Conservation (phyloP, 1,140 invertebrate genomes). For the Ceratina japonica region DNA sequence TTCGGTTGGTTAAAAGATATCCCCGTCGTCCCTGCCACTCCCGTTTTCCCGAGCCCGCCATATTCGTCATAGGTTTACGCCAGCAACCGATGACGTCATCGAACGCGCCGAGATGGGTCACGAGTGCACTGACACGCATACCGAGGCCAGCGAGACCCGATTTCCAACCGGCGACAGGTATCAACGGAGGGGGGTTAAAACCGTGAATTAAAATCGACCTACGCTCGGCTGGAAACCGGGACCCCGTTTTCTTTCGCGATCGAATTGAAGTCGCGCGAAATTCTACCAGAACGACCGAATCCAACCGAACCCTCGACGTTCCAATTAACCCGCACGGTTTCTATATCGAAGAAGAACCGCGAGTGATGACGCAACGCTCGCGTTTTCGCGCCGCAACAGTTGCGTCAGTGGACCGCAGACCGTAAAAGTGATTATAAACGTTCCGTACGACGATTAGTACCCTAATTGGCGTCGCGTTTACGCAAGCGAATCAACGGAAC, state of each 20-base stretch:
- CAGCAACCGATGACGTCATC: constrained; percentile 47
- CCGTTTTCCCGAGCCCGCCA: constrained; percentile 37
- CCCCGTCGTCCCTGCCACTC: constrained; percentile 31
- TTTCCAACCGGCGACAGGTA: constrained; percentile 21
- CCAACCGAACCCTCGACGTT: constrained; percentile 21
- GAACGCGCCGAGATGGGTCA: constrained; percentile 47
- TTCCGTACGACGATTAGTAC: too few relatives aligned
- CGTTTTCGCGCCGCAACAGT: too few relatives aligned
- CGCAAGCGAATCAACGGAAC: too few relatives aligned
- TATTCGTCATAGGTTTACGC: constrained; percentile 50
- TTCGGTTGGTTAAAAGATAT: constrained; percentile 22
- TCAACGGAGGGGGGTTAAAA: constrained; percentile 41
- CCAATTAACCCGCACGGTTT: constrained; percentile 10
- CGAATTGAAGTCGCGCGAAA: constrained; percentile 37
- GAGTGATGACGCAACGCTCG: too few relatives aligned
- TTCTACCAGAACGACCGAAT: constrained; percentile 1
- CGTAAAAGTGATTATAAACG: too few relatives aligned
- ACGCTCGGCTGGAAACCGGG: background rate
- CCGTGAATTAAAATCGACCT: constrained; percentile 43
- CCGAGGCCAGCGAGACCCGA: constrained; percentile 42
- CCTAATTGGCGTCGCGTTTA: too few relatives aligned
- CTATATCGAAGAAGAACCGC: background rate
- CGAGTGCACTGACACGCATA: constrained; percentile 48
- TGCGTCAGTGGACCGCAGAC: too few relatives aligned
- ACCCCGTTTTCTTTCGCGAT: background rate